Evolutionary conservation across 2,888 invertebrate species (phyloP).

Genomic region (Stictocephala bisonia): DNA sequence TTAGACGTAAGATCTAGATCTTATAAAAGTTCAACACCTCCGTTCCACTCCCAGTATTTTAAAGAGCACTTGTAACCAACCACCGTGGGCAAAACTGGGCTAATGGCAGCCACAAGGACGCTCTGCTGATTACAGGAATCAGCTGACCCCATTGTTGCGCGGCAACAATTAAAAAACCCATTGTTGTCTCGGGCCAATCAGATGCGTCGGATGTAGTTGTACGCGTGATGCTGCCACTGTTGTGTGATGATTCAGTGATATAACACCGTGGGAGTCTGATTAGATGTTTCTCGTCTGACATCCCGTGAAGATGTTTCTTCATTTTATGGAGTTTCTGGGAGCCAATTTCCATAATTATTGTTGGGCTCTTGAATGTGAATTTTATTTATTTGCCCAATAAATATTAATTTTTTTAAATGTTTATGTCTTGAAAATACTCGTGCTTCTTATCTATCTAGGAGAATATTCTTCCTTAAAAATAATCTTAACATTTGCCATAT

Average conservation of each 20-base stretch:
- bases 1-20: background rate
- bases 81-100: slow-evolving; percentile 10
- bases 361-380: no score
- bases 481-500: no score
- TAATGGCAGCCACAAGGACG: slow-evolving; percentile 21
- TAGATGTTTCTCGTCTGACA: no score
- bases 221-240: background rate
- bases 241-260: background rate
- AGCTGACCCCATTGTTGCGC: slow-evolving; percentile 23
- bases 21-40: background rate
- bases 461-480: no score
- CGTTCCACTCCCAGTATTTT: background rate
- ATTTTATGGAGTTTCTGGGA: no score
- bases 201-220: background rate
- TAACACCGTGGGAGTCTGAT: slow-evolving; percentile 14
- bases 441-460: no score
- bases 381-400: no score
- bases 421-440: no score
- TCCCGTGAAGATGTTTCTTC: no score
- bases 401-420: no score
- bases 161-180: slow-evolving; percentile 25
- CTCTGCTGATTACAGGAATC: slow-evolving; percentile 21
- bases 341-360: no score
- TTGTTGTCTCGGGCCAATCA: slow-evolving; percentile 16
- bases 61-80: no score